Percentiles rank a stretch among this genome's conserved stretches.
phyloP scores from a whole-genome alignment of 2,888 invertebrate genomes.

The Drepanosiphum platanoidis region DNA sequence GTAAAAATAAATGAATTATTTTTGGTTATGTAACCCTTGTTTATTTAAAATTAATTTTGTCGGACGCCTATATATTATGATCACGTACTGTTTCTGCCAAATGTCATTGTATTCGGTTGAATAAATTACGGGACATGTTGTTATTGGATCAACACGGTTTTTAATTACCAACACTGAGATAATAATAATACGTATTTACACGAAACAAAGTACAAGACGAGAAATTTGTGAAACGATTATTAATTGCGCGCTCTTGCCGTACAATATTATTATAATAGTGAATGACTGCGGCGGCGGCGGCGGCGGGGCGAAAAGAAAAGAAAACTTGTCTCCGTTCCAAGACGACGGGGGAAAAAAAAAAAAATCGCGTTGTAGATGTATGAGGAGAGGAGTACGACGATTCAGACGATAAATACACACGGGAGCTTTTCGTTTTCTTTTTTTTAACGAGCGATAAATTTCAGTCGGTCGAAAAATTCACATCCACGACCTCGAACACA shows the following conservation, averaged over 20 bases:
- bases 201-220: conserved; percentile 9
- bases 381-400: too few relatives aligned
- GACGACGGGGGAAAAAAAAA: too few relatives aligned
- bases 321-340: conserved; percentile 36
- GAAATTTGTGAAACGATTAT: conserved; percentile 31
- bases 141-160: conserved; percentile 4
- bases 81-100: conserved; percentile 17
- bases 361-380: conserved; percentile 13
- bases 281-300: background rate
- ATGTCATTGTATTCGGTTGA: background rate
- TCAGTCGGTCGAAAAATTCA: conserved; percentile 6
- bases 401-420: background rate
- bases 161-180: background rate
- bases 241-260: conserved; percentile 22
- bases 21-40: background rate
- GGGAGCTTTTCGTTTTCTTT: conserved; percentile 25
- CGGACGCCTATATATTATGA: background rate
- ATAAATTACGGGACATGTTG: background rate
- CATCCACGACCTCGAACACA: conserved; percentile 15
- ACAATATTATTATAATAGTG: background rate
- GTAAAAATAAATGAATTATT: conserved; percentile 1
- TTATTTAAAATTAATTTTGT: background rate
- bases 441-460: background rate
- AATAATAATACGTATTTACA: background rate
- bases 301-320: background rate